Evolutionary conservation across 92 coral and sea anemone species (phyloP), one percentile per base, ranked within the genome.

Genomic region (Meandrina meandrites): DNA sequence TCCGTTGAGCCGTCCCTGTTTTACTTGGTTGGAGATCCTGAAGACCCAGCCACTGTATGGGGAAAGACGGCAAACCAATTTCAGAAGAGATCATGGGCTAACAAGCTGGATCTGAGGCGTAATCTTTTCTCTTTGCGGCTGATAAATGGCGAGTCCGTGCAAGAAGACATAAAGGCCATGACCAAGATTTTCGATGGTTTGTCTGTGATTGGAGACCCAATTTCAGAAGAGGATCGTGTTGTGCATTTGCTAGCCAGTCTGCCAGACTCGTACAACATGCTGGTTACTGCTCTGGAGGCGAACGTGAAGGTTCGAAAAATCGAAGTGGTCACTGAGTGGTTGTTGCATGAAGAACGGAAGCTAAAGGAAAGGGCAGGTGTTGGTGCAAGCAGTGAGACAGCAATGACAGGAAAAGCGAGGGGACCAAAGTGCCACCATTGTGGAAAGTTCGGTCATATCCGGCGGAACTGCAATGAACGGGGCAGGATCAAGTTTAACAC

Each of bases 281-380:
- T 93, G 21, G 95, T 93, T 62, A 93, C 93, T 28, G 93, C 95
- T 24, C 76, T 93, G n/a, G 95, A 93, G 78, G 93, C 93, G 51
- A 90, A 89, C 79, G 58, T 77, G 57, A 80, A 80, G 47, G 95
- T 90, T 18, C 89, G 85, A 70, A 81, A 70, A 67, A 83, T 91
- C 83, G 96, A 93, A 75, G 66, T 76, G 30, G 94, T 93, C 14
- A 93, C 94, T 42, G 94, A 93, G 81, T 86, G 94, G 16, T 78
- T 89, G 92, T 80, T 93, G 50, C 93, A 91, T 69, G 92, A 53
- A 53, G 57, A 53, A 53, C 57, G 16, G 57, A 53, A 53, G 18
- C 57, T 53, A 64, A 64, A 27, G 66, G 66, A 57, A 57, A 2
- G 2, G 66, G 18, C 8, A 57, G 66, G 66, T 57, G 66, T 22